phyloP scores from a whole-genome alignment of 2,797 vertebrate species.

The Eremophila alpestris region DNA sequence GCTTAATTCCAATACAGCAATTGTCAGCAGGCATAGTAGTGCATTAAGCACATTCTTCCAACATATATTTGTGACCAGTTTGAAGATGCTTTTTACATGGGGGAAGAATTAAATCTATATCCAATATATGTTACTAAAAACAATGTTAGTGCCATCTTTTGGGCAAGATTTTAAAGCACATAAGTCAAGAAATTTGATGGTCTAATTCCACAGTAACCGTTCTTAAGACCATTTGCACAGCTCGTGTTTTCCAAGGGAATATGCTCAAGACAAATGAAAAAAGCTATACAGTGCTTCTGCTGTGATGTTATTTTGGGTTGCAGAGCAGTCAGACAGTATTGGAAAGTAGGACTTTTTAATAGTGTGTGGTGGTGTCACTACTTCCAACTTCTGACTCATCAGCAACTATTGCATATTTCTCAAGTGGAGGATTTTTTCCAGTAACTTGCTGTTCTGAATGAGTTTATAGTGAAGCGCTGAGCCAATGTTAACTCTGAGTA shows the following conservation, averaged over 20 bases:
- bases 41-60: background rate
- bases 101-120: constrained; percentile 55
- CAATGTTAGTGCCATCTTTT: constrained; percentile 73
- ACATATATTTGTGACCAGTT: background rate
- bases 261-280: background rate
- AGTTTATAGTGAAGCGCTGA: constrained; percentile 38
- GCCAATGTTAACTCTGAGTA: constrained; percentile 37
- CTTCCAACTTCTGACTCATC: constrained; percentile 66
- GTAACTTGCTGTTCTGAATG: constrained; percentile 64
- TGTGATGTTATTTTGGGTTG: constrained; percentile 10
- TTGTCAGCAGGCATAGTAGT: background rate
- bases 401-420: constrained; percentile 51
- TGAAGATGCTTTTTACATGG: background rate
- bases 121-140: constrained; percentile 59
- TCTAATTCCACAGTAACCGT: constrained; percentile 12
- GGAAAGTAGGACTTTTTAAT: constrained; percentile 51
- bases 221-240: background rate
- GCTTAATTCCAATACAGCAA: background rate
- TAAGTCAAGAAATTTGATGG: constrained; percentile 52
- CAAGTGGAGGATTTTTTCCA: constrained; percentile 49
- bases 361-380: constrained; percentile 33
- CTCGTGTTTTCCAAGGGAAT: background rate
- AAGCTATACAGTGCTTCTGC: background rate
- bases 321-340: constrained; percentile 27
- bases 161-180: constrained; percentile 69